Evolutionary conservation across 2,888 invertebrate species (phyloP), one percentile per base, ranked within the genome.

Genomic region (Acheta domesticus): DNA sequence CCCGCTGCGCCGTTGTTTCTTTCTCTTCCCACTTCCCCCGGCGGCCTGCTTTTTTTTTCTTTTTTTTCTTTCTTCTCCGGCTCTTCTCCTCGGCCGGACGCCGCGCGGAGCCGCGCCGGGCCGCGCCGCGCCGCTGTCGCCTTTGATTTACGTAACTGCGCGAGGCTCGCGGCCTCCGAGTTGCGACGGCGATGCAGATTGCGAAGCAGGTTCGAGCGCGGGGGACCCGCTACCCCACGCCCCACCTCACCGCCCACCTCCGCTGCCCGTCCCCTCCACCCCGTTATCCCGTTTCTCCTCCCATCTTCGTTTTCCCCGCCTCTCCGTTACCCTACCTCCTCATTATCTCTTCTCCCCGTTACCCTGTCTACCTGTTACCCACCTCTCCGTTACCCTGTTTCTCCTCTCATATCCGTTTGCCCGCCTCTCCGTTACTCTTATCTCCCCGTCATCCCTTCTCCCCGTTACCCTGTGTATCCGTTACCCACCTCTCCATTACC

Each of bases 91-190:
- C 36, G 36, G n/a, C 62, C 62, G 62, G 16, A 14, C 62, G 62
- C 14, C 16, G 2, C 62, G 19, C 50, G 19, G n/a, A n/a, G n/a
- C n/a, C n/a, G n/a, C n/a, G n/a, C n/a, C n/a, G n/a, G n/a, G n/a
- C n/a, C n/a, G 16, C 4, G 0, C 62, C n/a, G n/a, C 62, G 8
- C 62, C 16, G 16, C 62, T 62, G 62, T 14, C 62, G 62, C 62
- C 62, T 62, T 62, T 62, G 62, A 62, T 62, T 62, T 62, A 62
- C 62, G 62, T n/a, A 62, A 62, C 62, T 3, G 62, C 62, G n/a
- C 16, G 14, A 11, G 14, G 16, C 62, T 1, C 62, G n/a, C 62
- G n/a, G 62, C 11, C 62, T 4, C 62, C 62, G 16, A 62, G 62
- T 62, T 62, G 8, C 16, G 62, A 62, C 62, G 62, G 62, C 62